phyloP scores from a whole-genome alignment of 2,113 vertebrate species.

The Callaeas wilsoni region DNA sequence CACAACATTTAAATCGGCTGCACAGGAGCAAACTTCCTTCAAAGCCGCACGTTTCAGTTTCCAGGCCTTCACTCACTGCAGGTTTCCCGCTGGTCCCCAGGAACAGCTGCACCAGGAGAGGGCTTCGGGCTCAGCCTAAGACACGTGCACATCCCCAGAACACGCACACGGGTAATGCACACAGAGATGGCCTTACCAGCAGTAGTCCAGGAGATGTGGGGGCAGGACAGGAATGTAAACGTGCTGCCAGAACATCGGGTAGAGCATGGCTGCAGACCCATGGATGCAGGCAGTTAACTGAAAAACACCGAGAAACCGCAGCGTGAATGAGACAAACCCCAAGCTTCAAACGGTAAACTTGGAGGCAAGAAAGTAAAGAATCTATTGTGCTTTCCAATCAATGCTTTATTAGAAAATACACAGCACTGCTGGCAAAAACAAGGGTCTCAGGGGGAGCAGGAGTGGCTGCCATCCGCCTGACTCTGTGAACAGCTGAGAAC shows the following conservation, averaged over 20 bases:
- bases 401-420: neutral
- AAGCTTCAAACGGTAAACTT: neutral
- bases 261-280: slow-evolving; percentile 94
- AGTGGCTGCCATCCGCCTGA: neutral
- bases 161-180: neutral
- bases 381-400: neutral
- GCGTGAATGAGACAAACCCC: neutral
- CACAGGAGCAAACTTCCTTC: slow-evolving; percentile 71
- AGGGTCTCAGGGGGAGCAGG: neutral
- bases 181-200: slow-evolving; percentile 80
- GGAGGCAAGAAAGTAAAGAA: neutral
- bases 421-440: neutral
- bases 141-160: neutral
- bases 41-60: slow-evolving; percentile 72
- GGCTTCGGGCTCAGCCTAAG: neutral
- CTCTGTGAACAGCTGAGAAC: neutral
- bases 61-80: slow-evolving; percentile 72
- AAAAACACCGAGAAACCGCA: slow-evolving; percentile 8
- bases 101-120: neutral
- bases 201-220: slow-evolving; percentile 95
- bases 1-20: slow-evolving; percentile 81
- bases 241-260: slow-evolving; percentile 99
- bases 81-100: slow-evolving; percentile 39
- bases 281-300: slow-evolving; percentile 98
- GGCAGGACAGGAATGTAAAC: slow-evolving; percentile 98